A percentile compares a stretch with the other conserved stretches of the same genome.
phyloP scores from a whole-genome alignment of 2,113 vertebrate species.

The Pagrus major region DNA sequence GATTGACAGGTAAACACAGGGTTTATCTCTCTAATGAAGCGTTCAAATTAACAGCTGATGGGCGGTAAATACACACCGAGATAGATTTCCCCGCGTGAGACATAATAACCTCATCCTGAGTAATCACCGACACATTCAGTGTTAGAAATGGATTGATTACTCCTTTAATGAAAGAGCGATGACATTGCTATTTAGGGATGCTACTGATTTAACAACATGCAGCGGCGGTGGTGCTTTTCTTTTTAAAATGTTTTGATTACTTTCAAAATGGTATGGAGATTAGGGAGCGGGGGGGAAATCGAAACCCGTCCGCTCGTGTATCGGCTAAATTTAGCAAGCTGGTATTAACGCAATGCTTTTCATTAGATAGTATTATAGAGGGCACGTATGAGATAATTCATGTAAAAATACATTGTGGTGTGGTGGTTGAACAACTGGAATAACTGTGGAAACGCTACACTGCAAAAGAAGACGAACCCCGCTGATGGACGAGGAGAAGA shows the following conservation, averaged over 20 bases:
- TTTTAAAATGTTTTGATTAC: conserved; percentile 58
- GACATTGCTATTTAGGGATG: conserved; percentile 51
- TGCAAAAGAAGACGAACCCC: no score
- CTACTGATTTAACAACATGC: conserved; percentile 55
- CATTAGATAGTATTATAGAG: conserved; percentile 18
- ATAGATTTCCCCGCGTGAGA: conserved; percentile 84
- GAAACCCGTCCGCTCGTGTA: conserved; percentile 47
- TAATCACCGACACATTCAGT: conserved; percentile 80
- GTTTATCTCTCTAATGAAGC: conserved; percentile 80
- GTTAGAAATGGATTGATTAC: conserved; percentile 69
- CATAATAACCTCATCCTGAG: conserved; percentile 82
- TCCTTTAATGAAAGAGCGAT: conserved; percentile 58
- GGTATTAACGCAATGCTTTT: conserved; percentile 31
- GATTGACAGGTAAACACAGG: conserved; percentile 84
- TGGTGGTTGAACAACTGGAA: no score
- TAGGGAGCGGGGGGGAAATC: conserved; percentile 7
- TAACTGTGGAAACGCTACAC: no score
- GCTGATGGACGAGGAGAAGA: no score
- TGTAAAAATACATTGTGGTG: not conserved
- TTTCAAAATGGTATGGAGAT: conserved; percentile 63
- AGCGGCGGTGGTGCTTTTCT: conserved; percentile 17
- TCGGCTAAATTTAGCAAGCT: conserved; percentile 19
- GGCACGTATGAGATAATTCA: not conserved
- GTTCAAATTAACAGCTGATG: conserved; percentile 87
- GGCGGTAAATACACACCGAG: conserved; percentile 87